These are phyloP conservation scores for Enteromius trimaculatus DNA, from an alignment of 2,797 vertebrate species.

Conservation along the genomic window DNA sequence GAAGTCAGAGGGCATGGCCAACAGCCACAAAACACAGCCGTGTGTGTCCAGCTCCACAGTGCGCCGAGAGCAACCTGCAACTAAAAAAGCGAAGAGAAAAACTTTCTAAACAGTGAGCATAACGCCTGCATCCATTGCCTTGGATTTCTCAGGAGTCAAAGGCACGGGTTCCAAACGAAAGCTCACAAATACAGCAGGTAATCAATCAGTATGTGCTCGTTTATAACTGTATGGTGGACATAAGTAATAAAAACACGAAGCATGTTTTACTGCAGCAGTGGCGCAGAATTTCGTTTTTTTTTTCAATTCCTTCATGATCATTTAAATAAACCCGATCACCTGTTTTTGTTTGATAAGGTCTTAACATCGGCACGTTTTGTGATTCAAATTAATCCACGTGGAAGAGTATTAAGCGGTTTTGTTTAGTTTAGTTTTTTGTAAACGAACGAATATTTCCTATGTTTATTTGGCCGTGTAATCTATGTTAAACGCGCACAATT, in stretches of 20 bases:
- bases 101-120: not conserved
- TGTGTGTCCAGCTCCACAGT: not conserved
- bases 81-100: not conserved
- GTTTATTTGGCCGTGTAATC: not conserved
- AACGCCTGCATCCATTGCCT: not conserved
- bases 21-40: conserved; percentile 37
- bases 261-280: not conserved
- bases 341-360: not conserved
- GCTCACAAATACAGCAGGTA: not conserved
- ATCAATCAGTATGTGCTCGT: not conserved
- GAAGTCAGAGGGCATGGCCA: conserved; percentile 57
- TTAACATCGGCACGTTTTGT: not conserved
- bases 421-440: no score
- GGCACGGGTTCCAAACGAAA: not conserved
- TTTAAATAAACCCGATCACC: not conserved
- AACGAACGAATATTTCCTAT: not conserved
- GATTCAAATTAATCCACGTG: not conserved
- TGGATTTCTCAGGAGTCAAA: not conserved
- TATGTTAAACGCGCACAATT: not conserved
- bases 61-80: not conserved
- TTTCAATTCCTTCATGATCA: not conserved
- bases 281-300: not conserved
- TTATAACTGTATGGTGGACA: not conserved
- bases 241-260: not conserved
- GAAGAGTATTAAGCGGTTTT: not conserved